Conservation (phyloP, 2,797 vertebrate species). For the Amazonetta brasiliensis region DNA sequence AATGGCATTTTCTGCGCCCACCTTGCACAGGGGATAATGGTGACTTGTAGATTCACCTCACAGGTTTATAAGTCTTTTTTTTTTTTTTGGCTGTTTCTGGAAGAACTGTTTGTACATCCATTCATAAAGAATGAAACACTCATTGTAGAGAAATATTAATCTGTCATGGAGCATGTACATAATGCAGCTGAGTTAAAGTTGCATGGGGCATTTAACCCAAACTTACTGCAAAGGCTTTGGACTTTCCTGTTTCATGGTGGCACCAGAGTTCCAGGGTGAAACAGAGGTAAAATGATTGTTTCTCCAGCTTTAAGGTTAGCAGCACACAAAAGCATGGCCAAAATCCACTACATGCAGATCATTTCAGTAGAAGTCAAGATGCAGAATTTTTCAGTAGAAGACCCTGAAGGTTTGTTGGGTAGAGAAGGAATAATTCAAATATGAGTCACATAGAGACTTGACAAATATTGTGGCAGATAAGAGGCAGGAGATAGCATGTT, state of each 20-base stretch:
- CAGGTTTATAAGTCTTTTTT: background rate
- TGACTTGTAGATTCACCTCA: background rate
- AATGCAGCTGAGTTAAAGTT: background rate
- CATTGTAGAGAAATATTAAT: background rate
- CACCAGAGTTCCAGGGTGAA: background rate
- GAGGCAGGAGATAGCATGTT: background rate
- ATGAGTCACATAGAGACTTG: background rate
- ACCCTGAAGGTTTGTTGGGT: background rate
- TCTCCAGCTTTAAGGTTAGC: background rate
- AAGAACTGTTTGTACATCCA: background rate
- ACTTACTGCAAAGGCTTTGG: background rate
- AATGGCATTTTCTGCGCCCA: background rate
- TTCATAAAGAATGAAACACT: background rate
- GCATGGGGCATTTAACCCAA: background rate
- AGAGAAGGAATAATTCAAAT: background rate
- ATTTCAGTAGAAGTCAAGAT: background rate
- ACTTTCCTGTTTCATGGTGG: background rate
- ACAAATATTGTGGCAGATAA: background rate
- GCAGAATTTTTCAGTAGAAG: background rate
- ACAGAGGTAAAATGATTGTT: background rate
- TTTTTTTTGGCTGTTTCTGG: background rate
- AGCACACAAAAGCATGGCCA: background rate
- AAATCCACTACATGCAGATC: background rate
- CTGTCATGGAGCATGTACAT: background rate
- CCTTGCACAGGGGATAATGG: background rate